These are phyloP conservation scores for Halictus ligatus DNA, from an alignment of 2,888 invertebrate species.

Conservation along the genomic window DNA sequence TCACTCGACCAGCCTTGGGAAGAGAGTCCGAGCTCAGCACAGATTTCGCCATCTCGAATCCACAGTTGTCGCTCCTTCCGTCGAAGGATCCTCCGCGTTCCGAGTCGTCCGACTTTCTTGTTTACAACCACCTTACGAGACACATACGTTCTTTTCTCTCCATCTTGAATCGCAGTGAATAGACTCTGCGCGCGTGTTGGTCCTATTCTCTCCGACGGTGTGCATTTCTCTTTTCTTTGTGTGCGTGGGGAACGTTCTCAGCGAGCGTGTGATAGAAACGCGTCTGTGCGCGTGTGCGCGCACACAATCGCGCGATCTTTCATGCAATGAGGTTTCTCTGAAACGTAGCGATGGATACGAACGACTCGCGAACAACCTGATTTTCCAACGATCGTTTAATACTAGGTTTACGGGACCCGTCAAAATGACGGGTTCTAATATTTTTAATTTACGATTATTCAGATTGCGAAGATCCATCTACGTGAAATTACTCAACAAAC, in stretches of 20 bases:
- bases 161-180: conserved; percentile 75
- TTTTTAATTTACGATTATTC: too few relatives aligned
- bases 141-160: conserved; percentile 73
- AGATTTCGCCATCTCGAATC: conserved; percentile 80
- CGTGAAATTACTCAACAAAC: too few relatives aligned
- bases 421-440: too few relatives aligned
- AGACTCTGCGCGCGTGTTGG: conserved; percentile 21
- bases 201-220: conserved; percentile 5
- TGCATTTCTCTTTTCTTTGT: conserved; percentile 30
- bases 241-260: conserved; percentile 12
- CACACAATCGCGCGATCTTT: conserved; percentile 16
- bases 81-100: neutral
- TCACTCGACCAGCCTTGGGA: conserved; percentile 89
- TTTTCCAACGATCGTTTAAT: neutral
- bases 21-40: conserved; percentile 85
- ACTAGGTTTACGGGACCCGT: too few relatives aligned
- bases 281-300: neutral
- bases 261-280: conserved; percentile 7
- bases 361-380: neutral
- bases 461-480: too few relatives aligned
- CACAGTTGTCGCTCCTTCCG: neutral
- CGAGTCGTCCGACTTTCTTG: conserved; percentile 47
- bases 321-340: conserved; percentile 1
- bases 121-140: conserved; percentile 76
- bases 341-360: conserved; percentile 3